These are phyloP conservation scores for Clanis bilineata DNA, from an alignment of 2,888 invertebrate genomes.

Conservation along the genomic window DNA sequence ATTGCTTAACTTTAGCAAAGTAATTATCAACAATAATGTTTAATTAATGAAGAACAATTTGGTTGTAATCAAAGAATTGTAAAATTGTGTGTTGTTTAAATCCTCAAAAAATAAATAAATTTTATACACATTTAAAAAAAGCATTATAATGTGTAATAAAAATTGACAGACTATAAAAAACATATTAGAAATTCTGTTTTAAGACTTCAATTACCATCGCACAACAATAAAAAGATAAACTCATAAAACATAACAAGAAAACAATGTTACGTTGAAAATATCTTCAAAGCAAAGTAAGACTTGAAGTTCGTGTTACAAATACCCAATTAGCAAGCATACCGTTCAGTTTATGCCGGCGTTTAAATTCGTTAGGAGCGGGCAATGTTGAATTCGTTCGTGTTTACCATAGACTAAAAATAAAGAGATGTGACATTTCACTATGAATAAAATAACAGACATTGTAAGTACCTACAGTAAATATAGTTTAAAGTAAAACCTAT, in stretches of 20 bases:
- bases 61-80: too few species aligned
- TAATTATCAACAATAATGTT: too few species aligned
- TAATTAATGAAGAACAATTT: too few species aligned
- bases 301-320: slow-evolving; percentile 72
- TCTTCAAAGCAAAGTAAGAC: slow-evolving; percentile 52
- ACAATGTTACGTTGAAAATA: slow-evolving; percentile 8
- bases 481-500: too few species aligned
- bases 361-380: slow-evolving; percentile 75
- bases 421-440: slow-evolving; percentile 10
- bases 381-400: slow-evolving; percentile 61
- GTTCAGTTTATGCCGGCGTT: slow-evolving; percentile 79
- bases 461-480: too few species aligned
- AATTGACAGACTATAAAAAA: background rate
- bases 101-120: too few species aligned
- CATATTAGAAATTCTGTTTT: background rate
- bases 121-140: too few species aligned
- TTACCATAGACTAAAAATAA: slow-evolving; percentile 40
- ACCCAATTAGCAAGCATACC: slow-evolving; percentile 71
- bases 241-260: slow-evolving; percentile 8
- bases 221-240: background rate
- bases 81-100: too few species aligned
- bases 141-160: background rate
- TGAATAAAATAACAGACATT: background rate
- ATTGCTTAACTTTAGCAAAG: too few species aligned
- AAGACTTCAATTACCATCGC: background rate